Evolutionary conservation across 2,888 invertebrate genomes (phyloP).

Genomic region (Lochmaea crataegi): DNA sequence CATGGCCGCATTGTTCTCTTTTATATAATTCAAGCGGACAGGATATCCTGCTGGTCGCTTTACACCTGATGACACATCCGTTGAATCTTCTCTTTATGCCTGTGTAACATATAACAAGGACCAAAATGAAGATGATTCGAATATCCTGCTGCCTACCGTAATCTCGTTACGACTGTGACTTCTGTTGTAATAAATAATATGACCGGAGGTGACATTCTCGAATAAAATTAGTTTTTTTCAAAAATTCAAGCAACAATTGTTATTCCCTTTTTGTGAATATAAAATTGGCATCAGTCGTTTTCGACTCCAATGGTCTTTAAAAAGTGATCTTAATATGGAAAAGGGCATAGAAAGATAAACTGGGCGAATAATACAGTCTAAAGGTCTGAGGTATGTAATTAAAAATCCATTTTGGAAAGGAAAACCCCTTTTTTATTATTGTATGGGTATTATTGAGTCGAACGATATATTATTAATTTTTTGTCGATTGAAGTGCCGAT

Average conservation of each 20-base stretch:
- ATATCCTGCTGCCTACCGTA: conserved; percentile 4
- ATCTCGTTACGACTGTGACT: conserved; percentile 17
- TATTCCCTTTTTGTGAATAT: neutral
- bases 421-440: neutral
- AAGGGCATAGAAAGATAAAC: neutral
- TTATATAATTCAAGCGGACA: conserved; percentile 39
- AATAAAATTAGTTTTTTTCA: no score
- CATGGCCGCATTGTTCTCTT: conserved; percentile 37
- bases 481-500: no score
- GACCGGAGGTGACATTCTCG: neutral
- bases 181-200: conserved; percentile 11
- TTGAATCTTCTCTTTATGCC: conserved; percentile 4
- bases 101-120: conserved; percentile 1
- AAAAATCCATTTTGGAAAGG: no score
- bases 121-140: conserved; percentile 8
- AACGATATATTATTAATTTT: no score
- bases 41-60: conserved; percentile 34
- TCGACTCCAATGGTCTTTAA: neutral
- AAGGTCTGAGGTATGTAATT: neutral
- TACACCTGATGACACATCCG: conserved; percentile 37
- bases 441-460: no score
- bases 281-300: neutral
- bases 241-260: neutral
- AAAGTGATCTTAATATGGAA: neutral
- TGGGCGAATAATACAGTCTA: neutral